These are phyloP conservation scores for Cynopterus brachyotis DNA, from an alignment of 2,113 vertebrate genomes.

Conservation along the genomic window DNA sequence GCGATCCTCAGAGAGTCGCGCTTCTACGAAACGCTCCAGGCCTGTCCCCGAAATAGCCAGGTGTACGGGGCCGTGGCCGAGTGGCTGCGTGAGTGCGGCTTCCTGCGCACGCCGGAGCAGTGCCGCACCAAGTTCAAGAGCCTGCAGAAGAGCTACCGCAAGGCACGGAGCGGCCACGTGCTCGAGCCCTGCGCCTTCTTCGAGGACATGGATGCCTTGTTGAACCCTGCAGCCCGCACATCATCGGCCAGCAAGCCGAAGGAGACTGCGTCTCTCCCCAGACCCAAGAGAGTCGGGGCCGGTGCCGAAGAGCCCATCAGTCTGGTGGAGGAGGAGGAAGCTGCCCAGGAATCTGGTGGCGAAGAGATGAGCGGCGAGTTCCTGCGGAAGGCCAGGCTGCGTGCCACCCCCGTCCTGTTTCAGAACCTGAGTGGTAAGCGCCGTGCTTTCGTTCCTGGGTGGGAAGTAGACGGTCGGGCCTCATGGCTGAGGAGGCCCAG, in stretches of 20 bases:
- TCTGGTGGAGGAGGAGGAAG: conserved; percentile 53
- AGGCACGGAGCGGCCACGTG: conserved; percentile 70
- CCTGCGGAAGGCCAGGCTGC: conserved; percentile 53
- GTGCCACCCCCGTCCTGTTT: conserved; percentile 63
- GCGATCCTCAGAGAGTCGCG: conserved; percentile 76
- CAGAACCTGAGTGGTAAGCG: conserved; percentile 77
- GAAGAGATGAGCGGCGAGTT: conserved; percentile 55
- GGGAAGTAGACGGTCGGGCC: not conserved
- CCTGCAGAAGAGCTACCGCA: conserved; percentile 78
- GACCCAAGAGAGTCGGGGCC: not conserved
- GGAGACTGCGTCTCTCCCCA: conserved; percentile 23
- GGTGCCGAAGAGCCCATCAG: conserved; percentile 41
- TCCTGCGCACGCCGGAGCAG: conserved; percentile 77
- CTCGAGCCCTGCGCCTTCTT: conserved; percentile 78
- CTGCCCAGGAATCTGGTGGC: conserved; percentile 54
- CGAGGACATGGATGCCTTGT: conserved; percentile 76
- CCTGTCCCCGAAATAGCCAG: conserved; percentile 78
- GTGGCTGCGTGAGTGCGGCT: conserved; percentile 78
- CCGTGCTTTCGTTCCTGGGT: not conserved
- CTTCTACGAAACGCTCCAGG: conserved; percentile 79
- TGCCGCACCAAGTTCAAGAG: conserved; percentile 80
- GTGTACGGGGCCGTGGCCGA: conserved; percentile 78
- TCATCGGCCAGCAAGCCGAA: conserved; percentile 47
- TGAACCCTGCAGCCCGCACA: conserved; percentile 69
- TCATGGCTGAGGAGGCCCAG: not conserved